Evolutionary conservation across 1,140 invertebrate species (phyloP).

Genomic region (Chrysomallon squamiferum): DNA sequence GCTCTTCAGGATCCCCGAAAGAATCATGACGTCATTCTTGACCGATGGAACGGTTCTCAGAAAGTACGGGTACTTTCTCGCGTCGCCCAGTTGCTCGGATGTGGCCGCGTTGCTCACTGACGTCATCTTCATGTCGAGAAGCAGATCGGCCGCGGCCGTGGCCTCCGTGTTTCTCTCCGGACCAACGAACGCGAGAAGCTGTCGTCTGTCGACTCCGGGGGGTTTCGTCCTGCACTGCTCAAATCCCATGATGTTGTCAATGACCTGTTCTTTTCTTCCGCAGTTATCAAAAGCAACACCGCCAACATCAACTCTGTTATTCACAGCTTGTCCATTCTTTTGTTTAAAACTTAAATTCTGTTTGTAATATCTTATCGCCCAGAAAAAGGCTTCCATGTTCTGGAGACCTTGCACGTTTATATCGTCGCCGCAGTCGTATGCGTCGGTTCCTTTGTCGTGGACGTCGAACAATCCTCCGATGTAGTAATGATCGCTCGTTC

Average conservation of each 20-base stretch:
- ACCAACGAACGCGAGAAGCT: constrained; percentile 39
- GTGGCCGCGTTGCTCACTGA: constrained; percentile 35
- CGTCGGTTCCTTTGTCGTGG: constrained; percentile 25
- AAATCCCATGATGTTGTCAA: constrained; percentile 45
- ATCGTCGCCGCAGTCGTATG: constrained; percentile 27
- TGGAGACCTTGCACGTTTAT: constrained; percentile 26
- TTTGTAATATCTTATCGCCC: constrained; percentile 39
- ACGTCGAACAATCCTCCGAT: constrained; percentile 46
- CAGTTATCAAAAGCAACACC: constrained; percentile 50
- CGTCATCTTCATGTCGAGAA: constrained; percentile 36
- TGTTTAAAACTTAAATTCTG: background rate
- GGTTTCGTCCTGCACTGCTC: constrained; percentile 14
- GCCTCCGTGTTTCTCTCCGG: constrained; percentile 33
- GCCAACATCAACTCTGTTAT: constrained; percentile 26
- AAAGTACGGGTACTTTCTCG: constrained; percentile 30
- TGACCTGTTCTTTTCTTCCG: constrained; percentile 27
- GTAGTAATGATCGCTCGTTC: constrained; percentile 32
- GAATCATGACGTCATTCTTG: constrained; percentile 15
- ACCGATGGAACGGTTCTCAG: constrained; percentile 40
- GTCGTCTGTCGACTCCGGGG: constrained; percentile 22
- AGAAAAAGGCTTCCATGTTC: constrained; percentile 52
- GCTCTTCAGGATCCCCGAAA: constrained; percentile 22
- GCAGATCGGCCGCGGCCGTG: constrained; percentile 16
- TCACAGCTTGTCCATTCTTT: background rate
- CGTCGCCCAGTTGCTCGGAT: constrained; percentile 20